Conservation (phyloP, 2,113 vertebrate genomes). For the Ifrita kowaldi region DNA sequence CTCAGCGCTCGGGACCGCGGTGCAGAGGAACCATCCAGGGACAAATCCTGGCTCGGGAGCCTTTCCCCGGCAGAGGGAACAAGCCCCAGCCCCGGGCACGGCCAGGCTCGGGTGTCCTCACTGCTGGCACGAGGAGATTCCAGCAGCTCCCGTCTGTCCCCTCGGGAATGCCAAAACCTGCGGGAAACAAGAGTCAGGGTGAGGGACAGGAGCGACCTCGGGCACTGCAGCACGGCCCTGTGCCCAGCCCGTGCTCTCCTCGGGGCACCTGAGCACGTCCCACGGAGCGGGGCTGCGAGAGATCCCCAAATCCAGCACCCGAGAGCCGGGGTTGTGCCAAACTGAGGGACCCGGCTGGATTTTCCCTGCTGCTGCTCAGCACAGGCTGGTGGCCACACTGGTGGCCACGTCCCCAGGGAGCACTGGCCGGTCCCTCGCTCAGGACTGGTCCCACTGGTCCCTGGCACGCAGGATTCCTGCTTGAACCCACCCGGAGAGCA, state of each 20-base stretch:
- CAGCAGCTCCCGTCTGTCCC: background rate
- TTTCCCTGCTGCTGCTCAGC: background rate
- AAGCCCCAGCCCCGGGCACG: accelerated
- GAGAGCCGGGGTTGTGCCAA: accelerated
- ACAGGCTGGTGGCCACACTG: background rate
- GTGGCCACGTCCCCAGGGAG: background rate
- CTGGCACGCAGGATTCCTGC: accelerated
- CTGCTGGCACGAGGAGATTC: accelerated
- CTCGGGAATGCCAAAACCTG: background rate
- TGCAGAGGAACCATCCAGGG: background rate
- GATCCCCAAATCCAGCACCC: background rate
- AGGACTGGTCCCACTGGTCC: background rate
- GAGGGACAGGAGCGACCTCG: background rate
- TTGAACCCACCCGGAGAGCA: background rate
- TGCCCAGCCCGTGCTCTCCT: background rate
- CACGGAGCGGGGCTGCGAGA: accelerated
- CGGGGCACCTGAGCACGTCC: background rate
- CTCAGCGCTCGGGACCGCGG: background rate
- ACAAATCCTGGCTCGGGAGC: background rate
- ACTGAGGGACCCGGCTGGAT: accelerated
- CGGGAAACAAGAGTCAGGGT: accelerated
- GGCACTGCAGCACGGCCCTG: accelerated
- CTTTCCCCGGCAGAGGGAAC: background rate
- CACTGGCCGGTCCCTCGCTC: accelerated
- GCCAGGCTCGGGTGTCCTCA: background rate